Evolutionary conservation across 2,888 invertebrate species (phyloP).

Genomic region (Leptopterna dolabrata): DNA sequence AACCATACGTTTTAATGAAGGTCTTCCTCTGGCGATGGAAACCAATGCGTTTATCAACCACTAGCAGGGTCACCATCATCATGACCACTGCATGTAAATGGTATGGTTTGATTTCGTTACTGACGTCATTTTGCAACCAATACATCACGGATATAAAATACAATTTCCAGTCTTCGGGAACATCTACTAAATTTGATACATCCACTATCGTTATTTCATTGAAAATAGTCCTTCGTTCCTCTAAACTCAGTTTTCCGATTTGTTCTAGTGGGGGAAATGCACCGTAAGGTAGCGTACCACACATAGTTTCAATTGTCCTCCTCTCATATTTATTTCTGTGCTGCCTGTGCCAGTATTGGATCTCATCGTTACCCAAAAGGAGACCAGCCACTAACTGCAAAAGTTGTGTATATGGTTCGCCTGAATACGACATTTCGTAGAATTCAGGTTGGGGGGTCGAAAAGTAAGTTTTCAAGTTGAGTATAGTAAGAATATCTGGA

Average conservation of each 20-base stretch:
- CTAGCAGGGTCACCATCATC: constrained; percentile 71
- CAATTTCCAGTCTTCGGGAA: constrained; percentile 72
- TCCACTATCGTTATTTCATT: constrained; percentile 5
- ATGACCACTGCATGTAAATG: constrained; percentile 73
- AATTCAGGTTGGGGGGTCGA: constrained; percentile 81
- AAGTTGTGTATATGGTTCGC: constrained; percentile 73
- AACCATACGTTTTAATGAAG: constrained; percentile 69
- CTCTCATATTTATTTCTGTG: constrained; percentile 28
- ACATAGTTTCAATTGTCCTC: background rate
- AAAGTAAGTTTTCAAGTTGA: constrained; percentile 74
- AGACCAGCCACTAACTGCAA: constrained; percentile 72
- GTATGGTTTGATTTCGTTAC: constrained; percentile 66
- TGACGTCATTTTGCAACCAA: constrained; percentile 68
- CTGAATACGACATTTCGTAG: constrained; percentile 72
- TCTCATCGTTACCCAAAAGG: constrained; percentile 64
- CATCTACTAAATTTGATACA: background rate
- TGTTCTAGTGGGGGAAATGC: constrained; percentile 14
- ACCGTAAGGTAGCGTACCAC: background rate
- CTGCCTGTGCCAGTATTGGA: constrained; percentile 55
- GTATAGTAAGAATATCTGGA: constrained; percentile 76
- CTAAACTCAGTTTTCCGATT: background rate
- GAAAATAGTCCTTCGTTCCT: constrained; percentile 14
- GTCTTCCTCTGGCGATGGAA: constrained; percentile 69
- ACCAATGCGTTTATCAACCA: constrained; percentile 73
- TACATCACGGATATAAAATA: constrained; percentile 72